A percentile compares a stretch with the other conserved stretches of the same genome.
These are phyloP conservation scores for Camponotus floridanus DNA, from an alignment of 1,140 invertebrate species.

Conservation along the genomic window DNA sequence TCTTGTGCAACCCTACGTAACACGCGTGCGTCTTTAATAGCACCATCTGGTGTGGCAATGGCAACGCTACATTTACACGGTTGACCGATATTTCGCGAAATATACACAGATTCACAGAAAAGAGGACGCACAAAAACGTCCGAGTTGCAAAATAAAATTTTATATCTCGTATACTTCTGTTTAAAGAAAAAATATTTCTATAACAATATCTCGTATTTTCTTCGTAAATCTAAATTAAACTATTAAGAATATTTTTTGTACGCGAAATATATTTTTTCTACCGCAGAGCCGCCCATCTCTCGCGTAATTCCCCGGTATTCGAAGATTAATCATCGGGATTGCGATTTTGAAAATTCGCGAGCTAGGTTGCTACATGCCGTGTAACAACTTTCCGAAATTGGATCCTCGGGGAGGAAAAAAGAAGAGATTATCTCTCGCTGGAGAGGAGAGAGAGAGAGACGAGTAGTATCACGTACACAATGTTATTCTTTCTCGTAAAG, in stretches of 20 bases:
- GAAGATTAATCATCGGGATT: slow-evolving; percentile 46
- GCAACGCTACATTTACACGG: background rate
- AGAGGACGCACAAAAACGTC: too few relatives aligned
- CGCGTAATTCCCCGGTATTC: background rate
- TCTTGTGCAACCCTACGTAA: too few relatives aligned
- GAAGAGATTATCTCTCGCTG: slow-evolving; percentile 32
- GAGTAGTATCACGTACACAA: slow-evolving; percentile 50
- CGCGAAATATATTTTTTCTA: slow-evolving; percentile 15
- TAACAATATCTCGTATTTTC: background rate
- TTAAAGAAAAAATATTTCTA: background rate
- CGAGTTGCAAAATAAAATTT: background rate
- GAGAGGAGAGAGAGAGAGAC: slow-evolving; percentile 8
- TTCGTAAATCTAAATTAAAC: background rate
- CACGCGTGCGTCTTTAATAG: background rate
- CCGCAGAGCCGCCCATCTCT: too few relatives aligned
- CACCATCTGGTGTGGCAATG: background rate
- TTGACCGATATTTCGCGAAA: background rate
- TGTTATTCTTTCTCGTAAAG: slow-evolving; percentile 56
- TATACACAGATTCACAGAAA: background rate
- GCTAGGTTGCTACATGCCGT: slow-evolving; percentile 35
- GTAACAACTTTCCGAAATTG: slow-evolving; percentile 57
- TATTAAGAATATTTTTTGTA: background rate
- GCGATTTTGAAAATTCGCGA: slow-evolving; percentile 50
- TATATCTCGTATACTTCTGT: background rate
- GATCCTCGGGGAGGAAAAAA: slow-evolving; percentile 44